These are phyloP conservation scores for Synanthedon vespiformis DNA, from an alignment of 2,888 invertebrate genomes.

Conservation along the genomic window DNA sequence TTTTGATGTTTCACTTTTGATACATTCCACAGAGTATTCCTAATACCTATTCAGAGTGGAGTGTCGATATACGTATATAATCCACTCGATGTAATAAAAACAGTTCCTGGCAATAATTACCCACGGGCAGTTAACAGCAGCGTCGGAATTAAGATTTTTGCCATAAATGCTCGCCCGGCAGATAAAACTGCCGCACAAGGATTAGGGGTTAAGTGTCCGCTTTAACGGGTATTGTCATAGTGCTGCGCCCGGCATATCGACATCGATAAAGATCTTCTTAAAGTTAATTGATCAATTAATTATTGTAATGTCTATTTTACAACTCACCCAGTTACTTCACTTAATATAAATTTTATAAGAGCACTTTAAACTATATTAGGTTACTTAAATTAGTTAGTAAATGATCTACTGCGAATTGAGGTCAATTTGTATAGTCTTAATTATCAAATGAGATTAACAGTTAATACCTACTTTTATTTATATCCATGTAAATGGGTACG, in stretches of 20 bases:
- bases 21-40: no score
- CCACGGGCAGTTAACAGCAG: conserved; percentile 65
- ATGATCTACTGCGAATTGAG: no score
- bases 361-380: no score
- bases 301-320: neutral
- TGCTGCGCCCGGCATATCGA: conserved; percentile 13
- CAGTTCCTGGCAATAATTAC: conserved; percentile 62
- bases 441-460: neutral
- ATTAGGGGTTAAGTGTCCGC: conserved; percentile 70
- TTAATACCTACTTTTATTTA: neutral
- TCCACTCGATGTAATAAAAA: conserved; percentile 51
- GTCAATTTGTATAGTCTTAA: no score
- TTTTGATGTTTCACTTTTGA: no score
- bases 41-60: neutral
- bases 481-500: neutral
- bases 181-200: conserved; percentile 58
- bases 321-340: neutral
- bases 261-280: neutral
- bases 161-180: conserved; percentile 57
- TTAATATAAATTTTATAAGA: no score
- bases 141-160: conserved; percentile 66
- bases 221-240: conserved; percentile 58
- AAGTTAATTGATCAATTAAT: neutral
- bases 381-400: no score
- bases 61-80: conserved; percentile 1